phyloP scores from a whole-genome alignment of 2,888 invertebrate genomes.

The Crematogaster levior region DNA sequence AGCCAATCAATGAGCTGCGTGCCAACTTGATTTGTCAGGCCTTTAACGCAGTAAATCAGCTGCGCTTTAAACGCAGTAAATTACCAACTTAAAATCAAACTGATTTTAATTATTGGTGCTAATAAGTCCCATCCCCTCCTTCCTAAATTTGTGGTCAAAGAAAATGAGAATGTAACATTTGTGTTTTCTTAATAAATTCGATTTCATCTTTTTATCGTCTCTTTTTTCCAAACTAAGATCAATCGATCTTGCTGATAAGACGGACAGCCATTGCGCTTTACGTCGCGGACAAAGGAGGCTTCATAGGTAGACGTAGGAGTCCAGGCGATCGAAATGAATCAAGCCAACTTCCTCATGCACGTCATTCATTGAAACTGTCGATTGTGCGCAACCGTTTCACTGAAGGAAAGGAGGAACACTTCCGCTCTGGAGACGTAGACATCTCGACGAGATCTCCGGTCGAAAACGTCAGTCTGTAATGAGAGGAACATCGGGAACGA shows the following conservation, averaged over 20 bases:
- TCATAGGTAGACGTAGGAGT: not conserved
- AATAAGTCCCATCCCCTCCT: no score
- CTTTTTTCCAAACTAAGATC: not conserved
- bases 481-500: slow-evolving; percentile 9
- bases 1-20: no score
- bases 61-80: no score
- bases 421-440: slow-evolving; percentile 11
- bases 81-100: no score
- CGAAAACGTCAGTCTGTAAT: not conserved
- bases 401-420: slow-evolving; percentile 1
- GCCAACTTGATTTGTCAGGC: no score
- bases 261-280: not conserved
- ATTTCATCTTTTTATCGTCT: not conserved
- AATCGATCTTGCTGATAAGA: slow-evolving; percentile 15
- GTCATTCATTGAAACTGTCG: not conserved
- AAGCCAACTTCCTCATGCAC: not conserved
- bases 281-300: not conserved
- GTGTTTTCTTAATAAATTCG: not conserved
- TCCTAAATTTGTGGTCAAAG: no score
- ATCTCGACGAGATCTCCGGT: not conserved
- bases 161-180: no score
- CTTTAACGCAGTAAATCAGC: no score
- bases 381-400: not conserved
- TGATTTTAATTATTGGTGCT: no score
- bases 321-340: not conserved